These are phyloP conservation scores for Gallinago paraguaiae DNA, from an alignment of 2,113 vertebrate species.

Conservation along the genomic window DNA sequence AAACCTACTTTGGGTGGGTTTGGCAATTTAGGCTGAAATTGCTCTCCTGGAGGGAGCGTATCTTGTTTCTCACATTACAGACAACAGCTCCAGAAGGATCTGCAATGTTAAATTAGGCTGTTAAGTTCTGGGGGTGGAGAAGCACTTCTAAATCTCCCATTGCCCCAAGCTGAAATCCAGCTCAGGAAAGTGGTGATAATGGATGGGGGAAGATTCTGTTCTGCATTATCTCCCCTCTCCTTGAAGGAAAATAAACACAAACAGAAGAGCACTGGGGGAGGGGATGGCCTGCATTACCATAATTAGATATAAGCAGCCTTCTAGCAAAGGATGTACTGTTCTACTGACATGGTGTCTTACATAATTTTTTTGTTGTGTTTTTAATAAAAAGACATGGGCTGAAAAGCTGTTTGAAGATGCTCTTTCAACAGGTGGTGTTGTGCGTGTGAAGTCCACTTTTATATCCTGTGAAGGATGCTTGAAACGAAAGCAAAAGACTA, in stretches of 20 bases:
- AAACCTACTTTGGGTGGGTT: neutral
- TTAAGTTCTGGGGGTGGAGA: neutral
- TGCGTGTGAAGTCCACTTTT: neutral
- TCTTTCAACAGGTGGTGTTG: neutral
- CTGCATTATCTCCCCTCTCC: neutral
- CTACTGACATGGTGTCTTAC: neutral
- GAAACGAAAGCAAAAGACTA: neutral
- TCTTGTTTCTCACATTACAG: neutral
- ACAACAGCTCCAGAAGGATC: neutral
- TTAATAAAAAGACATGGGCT: neutral
- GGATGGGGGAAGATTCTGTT: neutral
- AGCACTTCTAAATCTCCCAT: neutral
- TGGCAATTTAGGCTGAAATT: neutral
- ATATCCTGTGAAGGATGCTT: neutral
- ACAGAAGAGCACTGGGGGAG: neutral
- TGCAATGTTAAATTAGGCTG: neutral
- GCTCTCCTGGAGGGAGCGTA: neutral
- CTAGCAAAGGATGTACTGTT: slow-evolving; percentile 3
- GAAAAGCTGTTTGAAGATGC: neutral
- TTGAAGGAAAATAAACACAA: slow-evolving; percentile 23
- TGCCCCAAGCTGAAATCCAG: neutral
- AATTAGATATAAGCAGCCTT: slow-evolving; percentile 17
- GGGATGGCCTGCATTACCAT: neutral
- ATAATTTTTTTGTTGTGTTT: neutral
- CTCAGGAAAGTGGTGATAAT: neutral